Percentiles rank a stretch among this genome's conserved stretches.
Conservation (phyloP, 2,113 vertebrate species). For the Astur gentilis region DNA sequence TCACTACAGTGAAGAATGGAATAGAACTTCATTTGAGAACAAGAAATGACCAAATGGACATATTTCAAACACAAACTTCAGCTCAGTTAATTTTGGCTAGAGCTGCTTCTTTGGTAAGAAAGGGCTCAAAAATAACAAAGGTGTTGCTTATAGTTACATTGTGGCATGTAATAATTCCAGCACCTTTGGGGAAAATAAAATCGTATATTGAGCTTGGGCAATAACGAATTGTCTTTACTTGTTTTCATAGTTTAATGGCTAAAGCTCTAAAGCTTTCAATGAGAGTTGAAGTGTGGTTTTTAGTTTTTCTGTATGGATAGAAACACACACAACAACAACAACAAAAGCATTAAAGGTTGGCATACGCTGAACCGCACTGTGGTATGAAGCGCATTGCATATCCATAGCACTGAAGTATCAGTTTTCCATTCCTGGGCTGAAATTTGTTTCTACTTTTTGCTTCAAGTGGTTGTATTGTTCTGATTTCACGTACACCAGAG, state of each 20-base stretch:
- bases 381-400: constrained; percentile 79
- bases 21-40: constrained; percentile 53
- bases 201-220: constrained; percentile 59
- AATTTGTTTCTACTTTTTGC: constrained; percentile 75
- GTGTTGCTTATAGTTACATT: constrained; percentile 63
- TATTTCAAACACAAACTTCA: constrained; percentile 72
- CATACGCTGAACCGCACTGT: constrained; percentile 78
- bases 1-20: constrained; percentile 51
- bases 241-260: constrained; percentile 68
- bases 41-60: constrained; percentile 69
- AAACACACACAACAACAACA: constrained; percentile 56
- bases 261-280: constrained; percentile 73
- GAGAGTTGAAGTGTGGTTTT: constrained; percentile 77
- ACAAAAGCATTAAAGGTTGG: constrained; percentile 73
- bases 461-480: constrained; percentile 90
- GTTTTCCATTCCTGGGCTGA: constrained; percentile 77
- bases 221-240: constrained; percentile 70
- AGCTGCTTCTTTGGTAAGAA: constrained; percentile 66
- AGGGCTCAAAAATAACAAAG: constrained; percentile 59
- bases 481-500: constrained; percentile 93
- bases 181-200: constrained; percentile 59
- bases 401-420: constrained; percentile 78
- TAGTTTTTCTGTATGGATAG: constrained; percentile 75
- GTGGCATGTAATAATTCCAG: constrained; percentile 64
- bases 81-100: constrained; percentile 75